Conservation (phyloP, 2,797 vertebrate genomes). For the Rhinatrema bivittatum region DNA sequence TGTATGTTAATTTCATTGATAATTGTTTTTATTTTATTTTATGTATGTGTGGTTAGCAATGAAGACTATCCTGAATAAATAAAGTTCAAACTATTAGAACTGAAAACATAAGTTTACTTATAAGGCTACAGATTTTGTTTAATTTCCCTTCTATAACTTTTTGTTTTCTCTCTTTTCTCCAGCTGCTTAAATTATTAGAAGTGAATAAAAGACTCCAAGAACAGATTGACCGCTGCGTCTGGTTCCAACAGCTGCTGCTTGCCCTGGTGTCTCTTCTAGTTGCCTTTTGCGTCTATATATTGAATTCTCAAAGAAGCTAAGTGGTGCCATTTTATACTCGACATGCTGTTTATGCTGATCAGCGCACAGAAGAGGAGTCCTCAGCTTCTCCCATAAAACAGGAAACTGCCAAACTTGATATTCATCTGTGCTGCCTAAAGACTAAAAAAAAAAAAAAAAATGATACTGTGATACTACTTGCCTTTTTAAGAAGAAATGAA, state of each 20-base stretch:
- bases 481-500: slow-evolving; percentile 2
- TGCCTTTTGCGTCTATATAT: slow-evolving; percentile 61
- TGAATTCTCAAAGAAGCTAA: slow-evolving; percentile 33
- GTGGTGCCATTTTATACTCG: slow-evolving; percentile 3
- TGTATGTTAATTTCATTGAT: no score
- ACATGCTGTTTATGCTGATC: not conserved
- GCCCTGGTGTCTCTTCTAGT: slow-evolving; percentile 63
- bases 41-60: no score
- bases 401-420: slow-evolving; percentile 17
- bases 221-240: slow-evolving; percentile 74
- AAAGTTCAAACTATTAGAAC: no score
- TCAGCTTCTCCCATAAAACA: slow-evolving; percentile 1
- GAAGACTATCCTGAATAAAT: no score
- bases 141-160: no score
- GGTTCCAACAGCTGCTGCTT: slow-evolving; percentile 79
- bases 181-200: slow-evolving; percentile 70
- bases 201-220: slow-evolving; percentile 73
- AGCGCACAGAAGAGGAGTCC: slow-evolving; percentile 3
- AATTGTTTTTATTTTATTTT: no score
- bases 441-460: slow-evolving; percentile 11
- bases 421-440: slow-evolving; percentile 12
- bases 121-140: no score
- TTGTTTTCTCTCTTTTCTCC: slow-evolving; percentile 30
- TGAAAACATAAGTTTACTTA: no score
- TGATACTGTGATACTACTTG: slow-evolving; percentile 2